Percentiles rank a stretch among this genome's conserved stretches.
Evolutionary conservation across 2,888 invertebrate genomes (phyloP).

Genomic region (Aspidiotus destructor): DNA sequence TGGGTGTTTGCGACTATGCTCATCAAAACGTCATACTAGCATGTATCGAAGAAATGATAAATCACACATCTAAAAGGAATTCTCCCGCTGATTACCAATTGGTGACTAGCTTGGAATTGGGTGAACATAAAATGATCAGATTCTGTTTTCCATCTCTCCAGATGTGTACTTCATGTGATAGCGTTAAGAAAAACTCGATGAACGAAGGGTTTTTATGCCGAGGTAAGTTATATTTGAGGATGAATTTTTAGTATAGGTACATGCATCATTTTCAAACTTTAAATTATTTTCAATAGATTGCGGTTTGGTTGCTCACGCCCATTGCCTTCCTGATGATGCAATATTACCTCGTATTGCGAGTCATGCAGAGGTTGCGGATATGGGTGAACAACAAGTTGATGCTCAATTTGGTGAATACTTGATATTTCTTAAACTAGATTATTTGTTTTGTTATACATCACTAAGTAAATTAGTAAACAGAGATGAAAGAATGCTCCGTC

Average conservation of each 20-base stretch:
- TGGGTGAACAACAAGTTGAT: constrained; percentile 16
- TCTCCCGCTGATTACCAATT: constrained; percentile 37
- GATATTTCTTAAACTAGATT: neutral
- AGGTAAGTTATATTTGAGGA: constrained; percentile 42
- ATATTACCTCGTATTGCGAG: constrained; percentile 49
- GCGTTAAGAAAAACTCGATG: constrained; percentile 57
- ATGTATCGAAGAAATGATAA: constrained; percentile 56
- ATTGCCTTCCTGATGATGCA: constrained; percentile 57
- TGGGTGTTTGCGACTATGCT: constrained; percentile 65
- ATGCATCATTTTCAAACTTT: neutral
- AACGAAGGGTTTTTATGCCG: constrained; percentile 63
- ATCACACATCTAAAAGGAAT: constrained; percentile 34
- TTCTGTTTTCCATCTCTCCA: constrained; percentile 59
- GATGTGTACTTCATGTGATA: constrained; percentile 62
- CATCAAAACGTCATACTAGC: constrained; percentile 59
- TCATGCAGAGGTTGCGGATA: constrained; percentile 9
- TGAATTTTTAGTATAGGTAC: neutral
- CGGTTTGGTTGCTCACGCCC: constrained; percentile 59
- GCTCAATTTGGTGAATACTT: constrained; percentile 23
- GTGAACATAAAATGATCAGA: constrained; percentile 37
- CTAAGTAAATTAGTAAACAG: neutral
- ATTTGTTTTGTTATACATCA: neutral
- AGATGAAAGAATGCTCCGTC: neutral
- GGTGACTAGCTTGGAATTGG: constrained; percentile 37
- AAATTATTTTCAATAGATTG: constrained; percentile 48